Evolutionary conservation across 2,797 vertebrate species (phyloP), one percentile per base, ranked within the genome.

Genomic region (Lacerta bilineata): DNA sequence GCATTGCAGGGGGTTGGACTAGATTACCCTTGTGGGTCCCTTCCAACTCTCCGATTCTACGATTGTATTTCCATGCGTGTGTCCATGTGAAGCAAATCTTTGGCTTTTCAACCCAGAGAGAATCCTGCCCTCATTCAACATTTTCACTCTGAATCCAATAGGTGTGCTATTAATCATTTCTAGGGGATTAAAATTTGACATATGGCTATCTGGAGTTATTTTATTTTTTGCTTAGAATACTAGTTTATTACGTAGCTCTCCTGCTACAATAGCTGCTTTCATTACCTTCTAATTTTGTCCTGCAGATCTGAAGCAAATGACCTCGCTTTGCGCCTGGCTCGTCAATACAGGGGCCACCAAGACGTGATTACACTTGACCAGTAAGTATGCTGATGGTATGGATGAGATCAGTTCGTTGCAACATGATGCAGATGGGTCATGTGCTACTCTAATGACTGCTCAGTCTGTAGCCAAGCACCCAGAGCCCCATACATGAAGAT

Each of bases 271-370:
- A 39, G 41, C 69, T 33, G 71, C 0, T 74, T 88, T 66, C 55
- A 59, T 3, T 29, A 8, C 61, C 36, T 88, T 4, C 25, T 0
- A 91, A 50, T 94, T 8, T 87, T 90, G 0, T 23, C 91, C 80
- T 93, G 89, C 94, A 99, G 99, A 92, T 99, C 99, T 0, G 99
- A 99, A 97, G 99, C 99, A 95, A 99, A 99, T 23, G 99, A 99
- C 95, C 98, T 99, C 92, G 99, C 99, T 66, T 97, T 99, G 36
- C 97, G 99, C 3, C 94, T 99, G 82, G 98, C 98, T 77, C 93
- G 97, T 93, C 98, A 99, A 93, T 98, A 97, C 97, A 98, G 90
- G 0, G 98, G 98, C 89, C 97, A 98, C 96, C 96, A 96, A 94
- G 98, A 99, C 84, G 97, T 99, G 95, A 98, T 99, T 95, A 99